Percentiles rank a stretch among this genome's conserved stretches.
phyloP scores from a whole-genome alignment of 2,888 invertebrate genomes.

The Allacma fusca region DNA sequence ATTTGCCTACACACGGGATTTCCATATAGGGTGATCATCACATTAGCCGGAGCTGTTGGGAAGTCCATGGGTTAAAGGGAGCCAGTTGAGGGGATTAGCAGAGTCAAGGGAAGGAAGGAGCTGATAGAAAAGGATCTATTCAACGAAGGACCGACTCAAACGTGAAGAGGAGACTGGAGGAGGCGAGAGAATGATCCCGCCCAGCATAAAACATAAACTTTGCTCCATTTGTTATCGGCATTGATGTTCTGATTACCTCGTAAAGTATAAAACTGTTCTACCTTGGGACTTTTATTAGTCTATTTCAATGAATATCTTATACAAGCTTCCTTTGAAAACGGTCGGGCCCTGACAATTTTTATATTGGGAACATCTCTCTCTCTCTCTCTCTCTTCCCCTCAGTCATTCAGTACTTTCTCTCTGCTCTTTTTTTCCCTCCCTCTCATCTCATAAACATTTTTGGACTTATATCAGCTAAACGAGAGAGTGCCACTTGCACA shows the following conservation, averaged over 20 bases:
- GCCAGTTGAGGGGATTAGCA: no score
- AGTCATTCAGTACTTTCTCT: background rate
- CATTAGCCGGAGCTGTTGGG: no score
- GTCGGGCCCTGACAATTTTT: constrained; percentile 21
- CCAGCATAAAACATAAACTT: background rate
- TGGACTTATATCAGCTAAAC: no score
- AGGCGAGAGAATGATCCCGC: background rate
- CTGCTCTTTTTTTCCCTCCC: background rate
- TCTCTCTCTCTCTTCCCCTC: background rate
- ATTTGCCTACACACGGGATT: no score
- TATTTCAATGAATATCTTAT: constrained; percentile 38
- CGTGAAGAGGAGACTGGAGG: no score
- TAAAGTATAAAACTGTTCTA: constrained; percentile 32
- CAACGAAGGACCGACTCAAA: no score
- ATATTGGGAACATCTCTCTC: background rate
- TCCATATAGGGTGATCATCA: no score
- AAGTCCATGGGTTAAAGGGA: no score
- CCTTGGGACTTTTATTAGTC: constrained; percentile 33
- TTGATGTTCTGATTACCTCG: constrained; percentile 34
- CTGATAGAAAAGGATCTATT: no score
- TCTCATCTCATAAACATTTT: no score
- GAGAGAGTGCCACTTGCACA: no score
- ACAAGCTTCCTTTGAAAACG: constrained; percentile 28
- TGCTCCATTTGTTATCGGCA: constrained; percentile 26
- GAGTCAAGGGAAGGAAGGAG: no score